Evolutionary conservation across 2,797 vertebrate genomes (phyloP).

Genomic region (Distichodus sexfasciatus): DNA sequence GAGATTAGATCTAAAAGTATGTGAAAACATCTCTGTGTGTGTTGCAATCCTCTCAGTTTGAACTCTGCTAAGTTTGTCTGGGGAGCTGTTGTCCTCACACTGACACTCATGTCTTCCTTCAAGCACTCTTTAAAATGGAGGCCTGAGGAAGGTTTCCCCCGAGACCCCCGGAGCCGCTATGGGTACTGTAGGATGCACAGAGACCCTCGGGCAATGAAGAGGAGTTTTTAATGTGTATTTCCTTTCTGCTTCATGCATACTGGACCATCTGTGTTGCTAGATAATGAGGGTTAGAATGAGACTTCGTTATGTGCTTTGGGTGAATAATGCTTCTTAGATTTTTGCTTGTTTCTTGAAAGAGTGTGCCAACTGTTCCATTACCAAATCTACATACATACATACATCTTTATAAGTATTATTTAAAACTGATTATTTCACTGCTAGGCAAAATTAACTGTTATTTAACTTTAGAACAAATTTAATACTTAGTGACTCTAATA

Average conservation of each 20-base stretch:
- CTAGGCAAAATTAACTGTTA: too few species aligned
- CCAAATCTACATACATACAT: too few species aligned
- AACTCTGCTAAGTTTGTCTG: background rate
- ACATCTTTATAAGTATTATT: too few species aligned
- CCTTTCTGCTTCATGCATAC: slow-evolving; percentile 20
- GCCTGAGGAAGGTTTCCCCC: background rate
- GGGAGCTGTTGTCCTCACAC: slow-evolving; percentile 1
- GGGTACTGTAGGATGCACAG: background rate
- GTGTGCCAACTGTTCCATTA: too few species aligned
- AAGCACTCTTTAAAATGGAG: slow-evolving; percentile 17
- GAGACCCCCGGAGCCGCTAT: background rate
- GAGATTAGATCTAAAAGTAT: background rate
- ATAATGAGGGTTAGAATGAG: slow-evolving; percentile 25
- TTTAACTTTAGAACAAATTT: too few species aligned
- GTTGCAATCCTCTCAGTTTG: background rate
- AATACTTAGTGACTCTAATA: too few species aligned
- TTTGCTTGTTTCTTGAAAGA: too few species aligned
- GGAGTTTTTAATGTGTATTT: slow-evolving; percentile 32
- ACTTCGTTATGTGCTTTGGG: background rate
- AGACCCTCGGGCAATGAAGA: slow-evolving; percentile 8
- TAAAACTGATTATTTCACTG: too few species aligned
- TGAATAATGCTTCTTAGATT: background rate
- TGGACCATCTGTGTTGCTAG: slow-evolving; percentile 36
- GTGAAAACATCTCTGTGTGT: too few species aligned
- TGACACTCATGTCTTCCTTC: slow-evolving; percentile 1